Percentiles rank a stretch among this genome's conserved stretches.
These are phyloP conservation scores for Betta splendens DNA, from an alignment of 2,797 vertebrate genomes.

Conservation along the genomic window DNA sequence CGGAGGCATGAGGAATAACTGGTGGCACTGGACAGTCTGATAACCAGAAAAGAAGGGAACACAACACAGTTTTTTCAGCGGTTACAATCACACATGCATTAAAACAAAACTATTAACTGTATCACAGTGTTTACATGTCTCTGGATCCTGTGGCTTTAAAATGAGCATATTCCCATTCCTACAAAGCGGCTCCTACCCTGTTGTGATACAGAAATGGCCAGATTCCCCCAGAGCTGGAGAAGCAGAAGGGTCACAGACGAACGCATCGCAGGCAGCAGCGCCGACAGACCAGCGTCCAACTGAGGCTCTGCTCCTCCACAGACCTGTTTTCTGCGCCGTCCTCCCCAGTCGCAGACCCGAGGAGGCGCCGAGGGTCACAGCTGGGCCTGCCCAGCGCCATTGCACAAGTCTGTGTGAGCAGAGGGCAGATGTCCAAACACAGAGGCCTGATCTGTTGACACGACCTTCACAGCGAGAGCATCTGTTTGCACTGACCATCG, in stretches of 20 bases:
- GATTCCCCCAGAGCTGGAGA: constrained; percentile 34
- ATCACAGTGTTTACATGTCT: not conserved
- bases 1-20: constrained; percentile 34
- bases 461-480: too few relatives aligned
- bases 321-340: not conserved
- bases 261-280: constrained; percentile 22
- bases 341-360: constrained; percentile 1
- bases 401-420: constrained; percentile 21
- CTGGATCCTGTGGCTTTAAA: not conserved
- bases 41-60: constrained; percentile 10
- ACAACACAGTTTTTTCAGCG: not conserved
- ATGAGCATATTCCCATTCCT: rapidly evolving
- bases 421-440: constrained; percentile 5
- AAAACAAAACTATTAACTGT: not conserved
- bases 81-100: too few relatives aligned
- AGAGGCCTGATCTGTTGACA: not conserved
- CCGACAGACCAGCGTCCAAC: not conserved
- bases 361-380: constrained; percentile 1
- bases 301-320: not conserved
- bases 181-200: constrained; percentile 30
- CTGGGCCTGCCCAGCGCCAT: constrained; percentile 21
- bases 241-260: constrained; percentile 26
- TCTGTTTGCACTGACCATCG: not conserved
- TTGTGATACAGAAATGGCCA: constrained; percentile 20
- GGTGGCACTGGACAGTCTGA: constrained; percentile 47